phyloP scores from a whole-genome alignment of 2,888 invertebrate species.

The Opisthograptis luteolata region DNA sequence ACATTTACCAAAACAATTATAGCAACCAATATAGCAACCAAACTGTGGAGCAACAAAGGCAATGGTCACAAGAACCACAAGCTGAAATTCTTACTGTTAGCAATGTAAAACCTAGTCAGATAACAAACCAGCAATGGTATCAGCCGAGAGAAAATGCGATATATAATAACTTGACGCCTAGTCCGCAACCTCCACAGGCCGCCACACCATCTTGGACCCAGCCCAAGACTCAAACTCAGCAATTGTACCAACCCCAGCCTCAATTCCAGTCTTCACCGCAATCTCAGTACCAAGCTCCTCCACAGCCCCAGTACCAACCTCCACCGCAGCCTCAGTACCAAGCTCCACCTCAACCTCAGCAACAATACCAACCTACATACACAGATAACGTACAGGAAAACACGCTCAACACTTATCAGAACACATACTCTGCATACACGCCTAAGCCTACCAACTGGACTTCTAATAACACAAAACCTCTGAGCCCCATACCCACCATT shows the following conservation, averaged over 20 bases:
- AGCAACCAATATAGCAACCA: slow-evolving; percentile 59
- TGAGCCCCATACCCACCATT: slow-evolving; percentile 39
- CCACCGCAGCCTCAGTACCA: slow-evolving; percentile 40
- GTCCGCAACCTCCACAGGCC: slow-evolving; percentile 41
- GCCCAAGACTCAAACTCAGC: slow-evolving; percentile 50
- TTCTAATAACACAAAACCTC: slow-evolving; percentile 40
- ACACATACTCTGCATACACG: slow-evolving; percentile 54
- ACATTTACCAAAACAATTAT: slow-evolving; percentile 65
- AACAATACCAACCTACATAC: slow-evolving; percentile 53
- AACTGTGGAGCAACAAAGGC: slow-evolving; percentile 60
- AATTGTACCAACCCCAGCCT: slow-evolving; percentile 44
- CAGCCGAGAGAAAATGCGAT: slow-evolving; percentile 66
- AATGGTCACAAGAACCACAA: slow-evolving; percentile 70
- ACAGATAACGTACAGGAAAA: slow-evolving; percentile 57
- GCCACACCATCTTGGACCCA: slow-evolving; percentile 42
- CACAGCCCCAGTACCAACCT: slow-evolving; percentile 39
- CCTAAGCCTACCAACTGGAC: slow-evolving; percentile 66
- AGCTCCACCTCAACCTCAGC: slow-evolving; percentile 45
- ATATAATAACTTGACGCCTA: slow-evolving; percentile 58
- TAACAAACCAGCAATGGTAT: slow-evolving; percentile 77
- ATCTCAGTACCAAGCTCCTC: slow-evolving; percentile 38
- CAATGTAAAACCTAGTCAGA: slow-evolving; percentile 75
- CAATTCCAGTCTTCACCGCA: slow-evolving; percentile 44
- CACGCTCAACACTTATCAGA: slow-evolving; percentile 42
- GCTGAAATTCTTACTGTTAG: slow-evolving; percentile 73